Base-by-base conservation (phyloP, 2,113 vertebrate species). In the Myrmecobius fasciatus region DNA sequence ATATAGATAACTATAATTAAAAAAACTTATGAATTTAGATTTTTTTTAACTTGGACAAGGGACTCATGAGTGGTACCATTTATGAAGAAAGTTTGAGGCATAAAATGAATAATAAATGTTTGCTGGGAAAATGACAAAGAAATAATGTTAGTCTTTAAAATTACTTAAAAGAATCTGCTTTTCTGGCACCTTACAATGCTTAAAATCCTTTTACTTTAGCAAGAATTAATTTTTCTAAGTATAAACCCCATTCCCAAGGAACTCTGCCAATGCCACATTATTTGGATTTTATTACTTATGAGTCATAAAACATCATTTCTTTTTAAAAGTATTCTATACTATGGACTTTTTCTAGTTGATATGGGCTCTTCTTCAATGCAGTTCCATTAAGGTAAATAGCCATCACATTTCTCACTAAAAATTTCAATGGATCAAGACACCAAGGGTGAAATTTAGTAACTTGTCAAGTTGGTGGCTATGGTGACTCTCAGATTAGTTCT, bases 111-210 rank as follows among this genome's bases (percentile, higher is more conserved):
- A 75, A 75, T 36, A 75, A 75, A n/a, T 83, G 5, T 83, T 83
- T 83, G 1, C n/a, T 83, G 20, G 20, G 22, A 43, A n/a, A 83
- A 83, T 83, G n/a, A 43, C n/a, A 83, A 22, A 83, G 67, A 20
- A 43, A 83, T 83, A 83, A 83, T 83, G 36, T 83, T 83, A 83
- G 67, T 83, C n/a, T 83, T 83, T 83, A 83, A 83, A 83, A 83
- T 83, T 83, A 67, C 11, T 36, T 67, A 43, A 75, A n/a, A 43
- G n/a, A 83, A 43, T 83, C 36, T 83, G 36, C n/a, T 83, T 83
- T 83, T 83, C 6, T 83, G 20, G 36, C 67, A 43, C 67, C 67
- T 83, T 83, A 22, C 43, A 83, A n/a, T 83, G n/a, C n/a, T 83
- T 83, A 83, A 22, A n/a, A 83, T 43, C 1, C 67, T 8, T 83